These are phyloP conservation scores for Rhagologus leucostigma DNA, from an alignment of 2,113 vertebrate genomes.

Conservation along the genomic window DNA sequence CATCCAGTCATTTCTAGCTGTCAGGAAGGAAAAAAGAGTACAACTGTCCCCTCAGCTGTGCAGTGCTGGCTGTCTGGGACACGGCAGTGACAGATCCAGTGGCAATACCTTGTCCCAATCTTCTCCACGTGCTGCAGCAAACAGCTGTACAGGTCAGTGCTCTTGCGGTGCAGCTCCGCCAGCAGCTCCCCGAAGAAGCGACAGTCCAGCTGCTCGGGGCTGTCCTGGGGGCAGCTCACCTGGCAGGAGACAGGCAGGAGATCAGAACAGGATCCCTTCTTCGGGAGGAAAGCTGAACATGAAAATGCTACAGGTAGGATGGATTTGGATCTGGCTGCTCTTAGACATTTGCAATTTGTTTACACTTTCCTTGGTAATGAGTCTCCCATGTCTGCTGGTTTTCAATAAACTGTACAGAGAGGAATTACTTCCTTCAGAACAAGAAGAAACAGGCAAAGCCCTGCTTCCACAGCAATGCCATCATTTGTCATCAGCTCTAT, in stretches of 20 bases:
- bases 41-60: background rate
- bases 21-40: background rate
- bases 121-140: conserved; percentile 86
- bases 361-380: background rate
- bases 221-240: background rate
- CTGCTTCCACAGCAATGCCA: background rate
- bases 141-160: conserved; percentile 84
- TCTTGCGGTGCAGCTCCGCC: conserved; percentile 91
- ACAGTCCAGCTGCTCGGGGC: conserved; percentile 81
- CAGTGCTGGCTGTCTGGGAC: background rate
- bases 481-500: background rate
- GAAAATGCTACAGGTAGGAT: background rate
- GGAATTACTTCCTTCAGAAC: background rate
- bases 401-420: background rate
- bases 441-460: background rate
- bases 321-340: background rate
- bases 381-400: background rate
- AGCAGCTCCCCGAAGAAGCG: conserved; percentile 93
- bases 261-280: background rate
- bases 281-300: background rate
- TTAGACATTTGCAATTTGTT: background rate
- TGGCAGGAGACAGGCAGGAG: background rate
- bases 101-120: conserved; percentile 82
- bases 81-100: accelerated
- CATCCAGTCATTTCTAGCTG: background rate